Evolutionary conservation across 2,113 vertebrate genomes (phyloP).

Genomic region (Centropus unirufus): DNA sequence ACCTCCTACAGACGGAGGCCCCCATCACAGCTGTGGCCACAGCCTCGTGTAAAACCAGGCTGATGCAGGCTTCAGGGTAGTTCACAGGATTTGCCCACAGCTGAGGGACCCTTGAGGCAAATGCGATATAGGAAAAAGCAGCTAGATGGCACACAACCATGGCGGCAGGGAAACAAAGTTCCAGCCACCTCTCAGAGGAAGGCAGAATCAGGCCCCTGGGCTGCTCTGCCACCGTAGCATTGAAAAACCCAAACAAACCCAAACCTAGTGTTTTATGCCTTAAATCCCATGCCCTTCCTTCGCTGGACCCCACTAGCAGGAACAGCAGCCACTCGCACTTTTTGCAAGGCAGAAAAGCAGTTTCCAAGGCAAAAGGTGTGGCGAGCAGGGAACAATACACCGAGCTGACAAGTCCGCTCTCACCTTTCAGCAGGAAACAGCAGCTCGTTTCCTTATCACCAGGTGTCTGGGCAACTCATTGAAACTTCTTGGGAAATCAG

Average conservation of each 20-base stretch:
- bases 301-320: neutral
- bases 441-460: neutral
- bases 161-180: neutral
- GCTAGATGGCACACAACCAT: neutral
- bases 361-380: neutral
- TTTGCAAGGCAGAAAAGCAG: neutral
- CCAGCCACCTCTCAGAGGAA: neutral
- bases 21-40: neutral
- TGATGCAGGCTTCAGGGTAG: accelerated
- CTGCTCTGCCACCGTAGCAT: neutral
- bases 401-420: neutral
- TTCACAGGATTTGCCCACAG: neutral
- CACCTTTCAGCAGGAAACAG: neutral
- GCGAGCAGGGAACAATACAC: neutral
- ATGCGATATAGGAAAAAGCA: neutral
- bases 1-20: neutral
- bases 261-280: neutral
- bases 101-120: neutral
- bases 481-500: neutral
- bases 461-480: neutral
- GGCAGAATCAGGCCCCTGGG: neutral
- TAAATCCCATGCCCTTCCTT: neutral
- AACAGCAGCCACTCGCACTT: accelerated
- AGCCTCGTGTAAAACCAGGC: neutral
- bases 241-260: neutral